Evolutionary conservation across 2,888 invertebrate species (phyloP).

Genomic region (Trichogramma evanescens): DNA sequence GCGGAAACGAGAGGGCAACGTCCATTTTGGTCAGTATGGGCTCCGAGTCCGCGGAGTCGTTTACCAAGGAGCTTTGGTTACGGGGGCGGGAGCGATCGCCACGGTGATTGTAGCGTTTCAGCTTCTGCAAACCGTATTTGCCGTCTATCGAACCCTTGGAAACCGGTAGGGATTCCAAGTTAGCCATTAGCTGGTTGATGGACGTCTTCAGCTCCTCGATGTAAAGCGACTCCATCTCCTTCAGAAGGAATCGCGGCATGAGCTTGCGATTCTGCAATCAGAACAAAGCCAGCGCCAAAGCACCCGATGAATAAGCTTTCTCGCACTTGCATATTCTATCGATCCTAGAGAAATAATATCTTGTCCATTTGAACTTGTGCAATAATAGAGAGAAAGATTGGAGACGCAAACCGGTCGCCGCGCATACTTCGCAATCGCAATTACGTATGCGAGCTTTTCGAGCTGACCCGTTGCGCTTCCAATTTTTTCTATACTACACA

Average conservation of each 20-base stretch:
- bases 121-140: conserved; percentile 94
- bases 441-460: no score
- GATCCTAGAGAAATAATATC: no score
- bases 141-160: conserved; percentile 96
- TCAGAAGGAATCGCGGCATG: conserved; percentile 98
- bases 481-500: no score
- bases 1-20: conserved; percentile 92
- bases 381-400: no score
- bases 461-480: no score
- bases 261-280: conserved; percentile 77
- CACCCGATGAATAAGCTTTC: no score
- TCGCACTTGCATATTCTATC: no score
- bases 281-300: conserved; percentile 5
- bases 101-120: conserved; percentile 92
- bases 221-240: conserved; percentile 99
- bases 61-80: conserved; percentile 87
- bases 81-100: conserved; percentile 47
- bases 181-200: conserved; percentile 96
- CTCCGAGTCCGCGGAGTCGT: conserved; percentile 90
- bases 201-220: conserved; percentile 97
- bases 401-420: no score
- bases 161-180: conserved; percentile 96
- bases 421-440: no score
- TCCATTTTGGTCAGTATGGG: conserved; percentile 95
- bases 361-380: no score